A percentile compares a stretch with the other conserved stretches of the same genome.
phyloP scores from a whole-genome alignment of 1,140 invertebrate genomes.

The Heliconius hewitsoni region DNA sequence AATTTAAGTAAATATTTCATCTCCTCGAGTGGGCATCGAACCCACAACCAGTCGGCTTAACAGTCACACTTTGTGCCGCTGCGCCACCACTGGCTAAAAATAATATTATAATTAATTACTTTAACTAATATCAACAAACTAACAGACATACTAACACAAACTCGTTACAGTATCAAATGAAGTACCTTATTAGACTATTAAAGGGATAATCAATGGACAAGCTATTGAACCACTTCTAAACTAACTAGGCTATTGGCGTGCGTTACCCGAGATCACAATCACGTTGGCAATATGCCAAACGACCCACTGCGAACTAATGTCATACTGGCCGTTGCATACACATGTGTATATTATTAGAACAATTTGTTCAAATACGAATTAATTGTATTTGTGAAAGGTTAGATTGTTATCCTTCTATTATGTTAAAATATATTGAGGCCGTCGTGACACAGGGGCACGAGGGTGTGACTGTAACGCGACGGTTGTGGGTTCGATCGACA shows the following conservation, averaged over 20 bases:
- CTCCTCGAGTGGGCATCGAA: too few species aligned
- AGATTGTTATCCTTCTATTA: neutral
- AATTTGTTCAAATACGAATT: neutral
- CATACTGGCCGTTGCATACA: constrained; percentile 19
- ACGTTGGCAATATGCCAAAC: constrained; percentile 36
- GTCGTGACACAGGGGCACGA: too few species aligned
- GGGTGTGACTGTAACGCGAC: too few species aligned
- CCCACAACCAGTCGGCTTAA: too few species aligned
- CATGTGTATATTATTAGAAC: constrained; percentile 14
- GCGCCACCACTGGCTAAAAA: too few species aligned
- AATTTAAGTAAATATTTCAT: too few species aligned
- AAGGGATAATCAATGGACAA: constrained; percentile 23
- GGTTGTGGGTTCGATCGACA: too few species aligned
- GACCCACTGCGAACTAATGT: constrained; percentile 32
- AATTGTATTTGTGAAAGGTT: neutral
- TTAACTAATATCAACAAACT: too few species aligned
- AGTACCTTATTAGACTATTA: constrained; percentile 22
- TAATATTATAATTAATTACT: too few species aligned
- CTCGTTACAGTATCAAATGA: neutral
- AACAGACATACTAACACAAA: neutral
- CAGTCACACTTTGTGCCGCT: too few species aligned
- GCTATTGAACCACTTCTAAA: constrained; percentile 23
- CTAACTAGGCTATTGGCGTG: constrained; percentile 29
- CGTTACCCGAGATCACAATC: constrained; percentile 28
- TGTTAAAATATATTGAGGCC: neutral